Evolutionary conservation across 2,797 vertebrate genomes (phyloP).

Genomic region (Lithobates sylvaticus): DNA sequence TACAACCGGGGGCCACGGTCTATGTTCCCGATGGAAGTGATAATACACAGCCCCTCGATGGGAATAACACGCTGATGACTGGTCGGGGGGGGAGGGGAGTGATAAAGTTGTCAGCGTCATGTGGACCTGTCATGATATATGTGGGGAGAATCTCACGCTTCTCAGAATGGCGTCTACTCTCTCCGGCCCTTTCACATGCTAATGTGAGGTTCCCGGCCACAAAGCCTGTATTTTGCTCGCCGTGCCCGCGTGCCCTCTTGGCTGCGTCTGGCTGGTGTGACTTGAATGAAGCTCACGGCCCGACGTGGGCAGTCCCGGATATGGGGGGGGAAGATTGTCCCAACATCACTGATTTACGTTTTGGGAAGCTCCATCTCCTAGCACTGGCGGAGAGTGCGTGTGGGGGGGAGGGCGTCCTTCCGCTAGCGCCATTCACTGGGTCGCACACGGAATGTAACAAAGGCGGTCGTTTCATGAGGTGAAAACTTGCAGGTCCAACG

Average conservation of each 20-base stretch:
- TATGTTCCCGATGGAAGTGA: too few relatives aligned
- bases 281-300: slow-evolving; percentile 27
- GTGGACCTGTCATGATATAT: not conserved
- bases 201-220: slow-evolving; percentile 41
- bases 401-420: slow-evolving; percentile 21
- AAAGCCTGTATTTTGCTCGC: slow-evolving; percentile 35
- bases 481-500: slow-evolving; percentile 35
- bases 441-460: slow-evolving; percentile 38
- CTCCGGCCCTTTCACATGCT: slow-evolving; percentile 43
- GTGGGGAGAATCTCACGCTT: slow-evolving; percentile 14
- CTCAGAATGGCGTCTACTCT: not conserved
- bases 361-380: slow-evolving; percentile 32
- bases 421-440: slow-evolving; percentile 32
- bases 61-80: not conserved
- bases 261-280: slow-evolving; percentile 11
- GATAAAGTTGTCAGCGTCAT: not conserved
- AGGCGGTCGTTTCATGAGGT: slow-evolving; percentile 6
- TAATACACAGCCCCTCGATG: too few relatives aligned
- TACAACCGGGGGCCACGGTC: too few relatives aligned
- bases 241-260: slow-evolving; percentile 20
- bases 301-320: slow-evolving; percentile 10
- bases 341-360: slow-evolving; percentile 50
- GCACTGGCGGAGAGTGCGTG: slow-evolving; percentile 19
- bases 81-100: not conserved
- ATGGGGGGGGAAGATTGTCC: slow-evolving; percentile 16